Evolutionary conservation across 2,888 invertebrate genomes (phyloP).

Genomic region (Diarsia dahlii): DNA sequence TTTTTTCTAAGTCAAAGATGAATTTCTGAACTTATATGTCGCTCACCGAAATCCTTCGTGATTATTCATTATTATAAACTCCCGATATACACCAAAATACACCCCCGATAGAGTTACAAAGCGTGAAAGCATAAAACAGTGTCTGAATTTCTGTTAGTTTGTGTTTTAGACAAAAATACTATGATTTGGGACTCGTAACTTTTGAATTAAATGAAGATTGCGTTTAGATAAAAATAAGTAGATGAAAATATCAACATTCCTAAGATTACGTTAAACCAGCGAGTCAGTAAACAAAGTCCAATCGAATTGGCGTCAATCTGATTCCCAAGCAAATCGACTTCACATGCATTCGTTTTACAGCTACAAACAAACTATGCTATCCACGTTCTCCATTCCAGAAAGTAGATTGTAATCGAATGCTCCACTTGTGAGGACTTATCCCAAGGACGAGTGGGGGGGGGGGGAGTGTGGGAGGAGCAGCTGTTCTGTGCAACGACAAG

Average conservation of each 20-base stretch:
- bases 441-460: not conserved
- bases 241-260: not conserved
- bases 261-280: not conserved
- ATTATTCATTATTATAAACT: too few relatives aligned
- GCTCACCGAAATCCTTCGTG: too few relatives aligned
- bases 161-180: not conserved
- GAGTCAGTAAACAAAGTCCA: not conserved
- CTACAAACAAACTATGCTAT: conserved; percentile 2
- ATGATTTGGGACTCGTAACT: too few relatives aligned
- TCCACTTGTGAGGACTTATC: conserved; percentile 31
- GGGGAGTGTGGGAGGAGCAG: not conserved
- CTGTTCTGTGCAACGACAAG: conserved; percentile 2
- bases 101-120: too few relatives aligned
- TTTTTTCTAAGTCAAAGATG: too few relatives aligned
- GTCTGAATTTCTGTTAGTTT: not conserved
- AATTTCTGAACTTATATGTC: too few relatives aligned
- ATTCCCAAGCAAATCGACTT: not conserved
- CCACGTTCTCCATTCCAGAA: conserved; percentile 30
- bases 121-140: too few relatives aligned
- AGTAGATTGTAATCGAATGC: conserved; percentile 35
- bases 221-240: too few relatives aligned
- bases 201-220: too few relatives aligned
- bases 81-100: too few relatives aligned
- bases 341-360: conserved; percentile 1
- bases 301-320: not conserved